Percentiles rank a stretch among this genome's conserved stretches.
Conservation (phyloP, 2,888 invertebrate genomes). For the Hololepta plana region DNA sequence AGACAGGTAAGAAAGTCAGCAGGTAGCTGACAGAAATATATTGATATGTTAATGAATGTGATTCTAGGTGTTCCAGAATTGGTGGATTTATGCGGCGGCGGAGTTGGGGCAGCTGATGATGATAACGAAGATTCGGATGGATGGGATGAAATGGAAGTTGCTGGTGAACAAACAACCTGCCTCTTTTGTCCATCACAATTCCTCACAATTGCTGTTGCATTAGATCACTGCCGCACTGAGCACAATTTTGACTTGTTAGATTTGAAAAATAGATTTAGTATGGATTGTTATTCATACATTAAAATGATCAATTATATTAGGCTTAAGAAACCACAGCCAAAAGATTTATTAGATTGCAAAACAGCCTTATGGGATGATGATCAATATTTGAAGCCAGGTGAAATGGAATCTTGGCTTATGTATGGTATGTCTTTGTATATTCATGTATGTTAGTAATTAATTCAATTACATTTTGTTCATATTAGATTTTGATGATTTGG, state of each 20-base stretch:
- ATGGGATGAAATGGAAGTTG: conserved; percentile 36
- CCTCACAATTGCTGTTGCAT: conserved; percentile 40
- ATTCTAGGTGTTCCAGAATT: no score
- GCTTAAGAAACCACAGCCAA: conserved; percentile 36
- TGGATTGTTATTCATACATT: conserved; percentile 69
- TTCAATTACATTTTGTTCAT: conserved; percentile 7
- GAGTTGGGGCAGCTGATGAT: no score
- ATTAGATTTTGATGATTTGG: conserved; percentile 33
- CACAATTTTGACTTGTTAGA: conserved; percentile 48
- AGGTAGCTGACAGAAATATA: no score
- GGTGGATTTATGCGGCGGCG: no score
- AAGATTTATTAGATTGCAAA: conserved; percentile 30
- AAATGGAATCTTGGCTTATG: conserved; percentile 68
- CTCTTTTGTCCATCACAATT: conserved; percentile 52
- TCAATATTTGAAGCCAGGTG: conserved; percentile 56
- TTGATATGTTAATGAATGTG: no score
- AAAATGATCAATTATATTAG: conserved; percentile 70
- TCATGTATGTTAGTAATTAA: conserved; percentile 1
- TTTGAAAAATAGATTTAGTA: conserved; percentile 48
- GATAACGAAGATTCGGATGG: conserved; percentile 28
- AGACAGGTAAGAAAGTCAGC: no score
- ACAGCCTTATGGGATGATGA: conserved; percentile 54
- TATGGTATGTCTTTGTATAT: conserved; percentile 36
- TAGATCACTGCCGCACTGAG: conserved; percentile 43
- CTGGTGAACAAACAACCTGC: conserved; percentile 35